Conservation (phyloP, 2,888 invertebrate genomes). For the Heliconius charithonia region DNA sequence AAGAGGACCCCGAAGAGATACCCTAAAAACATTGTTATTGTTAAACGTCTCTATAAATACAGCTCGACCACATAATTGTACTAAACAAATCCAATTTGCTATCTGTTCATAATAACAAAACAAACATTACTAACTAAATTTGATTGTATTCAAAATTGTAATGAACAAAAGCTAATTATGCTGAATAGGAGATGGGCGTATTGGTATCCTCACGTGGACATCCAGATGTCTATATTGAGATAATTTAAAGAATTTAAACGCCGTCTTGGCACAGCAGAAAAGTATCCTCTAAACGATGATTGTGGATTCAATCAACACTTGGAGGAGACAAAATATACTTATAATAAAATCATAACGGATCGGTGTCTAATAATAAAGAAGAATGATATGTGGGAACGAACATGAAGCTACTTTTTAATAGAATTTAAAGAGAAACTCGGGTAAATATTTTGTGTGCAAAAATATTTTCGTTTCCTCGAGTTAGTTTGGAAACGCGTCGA, state of each 20-base stretch:
- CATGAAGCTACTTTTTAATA: too few species aligned
- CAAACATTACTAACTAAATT: not conserved
- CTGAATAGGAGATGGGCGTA: not conserved
- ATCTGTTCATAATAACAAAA: not conserved
- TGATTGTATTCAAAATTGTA: slow-evolving; percentile 4
- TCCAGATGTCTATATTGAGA: not conserved
- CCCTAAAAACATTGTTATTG: too few species aligned
- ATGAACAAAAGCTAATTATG: not conserved
- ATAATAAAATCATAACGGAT: too few species aligned
- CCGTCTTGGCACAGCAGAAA: not conserved
- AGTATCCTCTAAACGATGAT: not conserved
- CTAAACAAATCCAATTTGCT: not conserved
- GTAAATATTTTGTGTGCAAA: too few species aligned
- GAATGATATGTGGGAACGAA: too few species aligned
- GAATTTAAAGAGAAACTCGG: too few species aligned
- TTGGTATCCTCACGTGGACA: not conserved
- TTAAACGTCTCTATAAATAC: not conserved
- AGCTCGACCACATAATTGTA: not conserved
- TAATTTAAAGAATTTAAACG: not conserved
- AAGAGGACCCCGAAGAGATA: too few species aligned
- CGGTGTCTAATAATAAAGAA: too few species aligned
- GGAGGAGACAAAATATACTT: too few species aligned
- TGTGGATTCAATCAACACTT: not conserved
- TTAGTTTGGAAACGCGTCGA: too few species aligned
- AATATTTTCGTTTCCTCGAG: too few species aligned